Percentiles rank a stretch among this genome's conserved stretches.
Conservation (phyloP, 23 tunicate species). For the Halocynthia roretzi region DNA sequence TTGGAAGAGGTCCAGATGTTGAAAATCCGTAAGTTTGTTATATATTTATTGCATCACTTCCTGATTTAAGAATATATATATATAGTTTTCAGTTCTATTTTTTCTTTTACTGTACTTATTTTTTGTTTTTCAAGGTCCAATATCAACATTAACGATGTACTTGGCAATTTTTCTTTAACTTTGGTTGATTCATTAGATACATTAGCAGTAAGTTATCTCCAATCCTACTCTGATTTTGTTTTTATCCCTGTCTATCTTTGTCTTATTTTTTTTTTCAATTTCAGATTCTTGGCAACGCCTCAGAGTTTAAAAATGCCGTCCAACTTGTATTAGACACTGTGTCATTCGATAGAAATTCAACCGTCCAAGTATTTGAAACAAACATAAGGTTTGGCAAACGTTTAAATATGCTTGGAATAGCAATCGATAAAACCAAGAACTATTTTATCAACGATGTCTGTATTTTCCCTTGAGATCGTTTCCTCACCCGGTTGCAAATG, state of each 20-base stretch:
- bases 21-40: constrained; percentile 69
- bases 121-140: constrained; percentile 44
- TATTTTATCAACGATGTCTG: not conserved
- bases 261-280: not conserved
- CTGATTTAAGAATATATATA: not conserved
- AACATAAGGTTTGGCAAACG: constrained; percentile 53
- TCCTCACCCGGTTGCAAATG: not conserved
- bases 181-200: constrained; percentile 90
- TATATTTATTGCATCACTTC: not conserved
- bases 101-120: too few relatives aligned
- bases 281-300: constrained; percentile 69
- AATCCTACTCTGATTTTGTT: not conserved
- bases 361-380: constrained; percentile 94
- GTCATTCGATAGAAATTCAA: constrained; percentile 69
- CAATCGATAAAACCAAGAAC: not conserved
- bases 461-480: not conserved
- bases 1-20: constrained; percentile 90
- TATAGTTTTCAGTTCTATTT: too few relatives aligned
- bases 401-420: not conserved
- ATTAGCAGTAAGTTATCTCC: constrained; percentile 53
- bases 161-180: constrained; percentile 90
- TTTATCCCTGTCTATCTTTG: not conserved
- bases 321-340: constrained; percentile 61
- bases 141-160: constrained; percentile 95
- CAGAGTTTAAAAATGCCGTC: constrained; percentile 78